Percentiles rank a stretch among this genome's conserved stretches.
These are phyloP conservation scores for Biston betularia DNA, from an alignment of 2,888 invertebrate genomes.

Conservation along the genomic window DNA sequence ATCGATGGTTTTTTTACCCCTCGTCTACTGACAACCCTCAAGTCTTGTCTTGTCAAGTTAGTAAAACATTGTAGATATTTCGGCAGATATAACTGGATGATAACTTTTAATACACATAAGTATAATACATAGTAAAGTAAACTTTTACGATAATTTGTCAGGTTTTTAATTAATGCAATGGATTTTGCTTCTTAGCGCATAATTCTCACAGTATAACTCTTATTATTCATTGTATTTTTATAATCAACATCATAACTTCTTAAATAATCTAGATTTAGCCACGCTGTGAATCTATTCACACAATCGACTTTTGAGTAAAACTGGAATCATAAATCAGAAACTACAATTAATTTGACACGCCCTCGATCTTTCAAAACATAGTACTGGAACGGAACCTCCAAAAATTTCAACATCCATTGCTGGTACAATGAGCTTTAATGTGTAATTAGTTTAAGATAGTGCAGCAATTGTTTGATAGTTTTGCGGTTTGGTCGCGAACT, in stretches of 20 bases:
- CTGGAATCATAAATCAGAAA: slow-evolving; percentile 39
- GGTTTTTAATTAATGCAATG: slow-evolving; percentile 7
- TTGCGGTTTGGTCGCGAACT: slow-evolving; percentile 36
- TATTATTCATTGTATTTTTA: not conserved
- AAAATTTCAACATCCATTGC: slow-evolving; percentile 36
- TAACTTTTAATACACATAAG: not conserved
- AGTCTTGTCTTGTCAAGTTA: slow-evolving; percentile 15
- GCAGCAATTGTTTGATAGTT: slow-evolving; percentile 40
- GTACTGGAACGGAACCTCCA: not conserved
- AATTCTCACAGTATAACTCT: not conserved
- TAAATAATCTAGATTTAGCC: slow-evolving; percentile 27
- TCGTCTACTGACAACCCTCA: slow-evolving; percentile 26
- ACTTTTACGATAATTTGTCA: slow-evolving; percentile 4
- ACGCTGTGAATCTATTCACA: slow-evolving; percentile 26
- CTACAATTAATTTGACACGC: slow-evolving; percentile 32
- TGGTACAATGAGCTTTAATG: slow-evolving; percentile 19
- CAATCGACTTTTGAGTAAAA: slow-evolving; percentile 28
- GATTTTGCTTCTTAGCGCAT: not conserved
- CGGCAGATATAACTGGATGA: not conserved
- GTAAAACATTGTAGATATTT: slow-evolving; percentile 1
- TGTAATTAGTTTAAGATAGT: slow-evolving; percentile 17
- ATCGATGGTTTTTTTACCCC: slow-evolving; percentile 54
- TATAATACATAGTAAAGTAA: not conserved
- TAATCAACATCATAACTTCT: slow-evolving; percentile 2
- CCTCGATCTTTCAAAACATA: slow-evolving; percentile 16